Base-by-base conservation (phyloP, 2,888 invertebrate species). In the Tridacna crocea region DNA sequence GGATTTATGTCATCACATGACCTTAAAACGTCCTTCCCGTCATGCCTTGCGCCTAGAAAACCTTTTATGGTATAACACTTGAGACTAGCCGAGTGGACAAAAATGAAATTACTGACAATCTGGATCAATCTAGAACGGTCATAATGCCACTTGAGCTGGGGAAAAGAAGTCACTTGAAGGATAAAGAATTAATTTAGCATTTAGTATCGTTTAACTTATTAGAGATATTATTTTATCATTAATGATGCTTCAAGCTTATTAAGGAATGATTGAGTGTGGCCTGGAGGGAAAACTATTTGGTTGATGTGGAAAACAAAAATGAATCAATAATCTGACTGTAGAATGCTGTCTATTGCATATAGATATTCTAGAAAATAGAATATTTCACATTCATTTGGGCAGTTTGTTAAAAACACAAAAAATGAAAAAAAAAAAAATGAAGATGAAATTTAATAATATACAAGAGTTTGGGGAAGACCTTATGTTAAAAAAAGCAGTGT, bases 141-240 rank as follows among this genome's bases (percentile, higher is more conserved):
- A 0, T 70, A 70, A 74, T 77, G 27, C 58, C 82, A 55, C 82
- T 82, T 75, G 47, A 70, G 46, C 55, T 51, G 47, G 70, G 70
- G 63, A 63, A 74, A 83, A 58, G 79, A 11, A 70, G 61, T 66
- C 77, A 77, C 73, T 47, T 83, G 82, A 77, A 22, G 75, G 77
- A 72, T 79, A 79, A 72, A 80, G 77, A 75, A 77, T 79, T 82
- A 80, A 84, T 70, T 82, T 77, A 74, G 55, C 65, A 48, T 61
- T 83, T 80, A 83, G 83, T 79, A 77, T 83, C 77, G 61, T 76
- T 83, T 79, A 83, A 83, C 83, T 80, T 79, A 79, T 75, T 75
- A 75, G 58, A 22, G 73, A 27, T 73, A 60, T 73, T 60, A 73
- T 73, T 73, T 73, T 70, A 70, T 70, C 70, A 51, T 70, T 70